Evolutionary conservation across 2,113 vertebrate genomes (phyloP), one percentile per base, ranked within the genome.

Genomic region (Mionectes macconnelli): DNA sequence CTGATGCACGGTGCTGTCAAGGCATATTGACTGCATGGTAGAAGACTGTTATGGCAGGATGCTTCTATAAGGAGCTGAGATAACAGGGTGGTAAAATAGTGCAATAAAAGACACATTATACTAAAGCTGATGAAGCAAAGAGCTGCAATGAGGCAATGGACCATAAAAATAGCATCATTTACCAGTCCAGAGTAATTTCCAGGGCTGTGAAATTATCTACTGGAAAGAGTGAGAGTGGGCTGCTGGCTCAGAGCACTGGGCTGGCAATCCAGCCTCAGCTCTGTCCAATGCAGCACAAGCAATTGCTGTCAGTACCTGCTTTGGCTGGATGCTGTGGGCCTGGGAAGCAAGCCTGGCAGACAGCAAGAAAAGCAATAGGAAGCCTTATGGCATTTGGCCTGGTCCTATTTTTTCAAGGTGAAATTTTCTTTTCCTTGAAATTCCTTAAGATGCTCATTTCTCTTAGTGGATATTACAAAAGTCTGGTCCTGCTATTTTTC

Each of bases 81-180:
- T 76, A 94, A 77, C 50, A 55, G 62, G 27, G 45, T 62, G 63
- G 59, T 96, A 89, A 93, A 91, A 62, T 12, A 49, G 49, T 59
- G 40, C 47, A 62, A 85, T 76, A 96, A 93, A 95, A 84, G 50
- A n/a, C 42, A 63, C 87, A 78, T 60, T 89, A 90, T 42, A 33
- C 66, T 91, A 57, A 95, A 96, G 80, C 69, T 59, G 67, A 82
- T 64, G 33, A 47, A 94, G 50, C 30, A 39, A 92, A 87, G 81
- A 73, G 59, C 91, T 91, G 59, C 82, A 83, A 69, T 57, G 84
- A 95, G 68, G 66, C 73, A 92, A 82, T n/a, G 62, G 81, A 63
- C 69, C 62, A 42, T 95, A 87, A 95, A 96, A 90, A 82, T 37
- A 91, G 79, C 66, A 35, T 39, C 21, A 24, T 83, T 94, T 95